Conservation (phyloP, 2,888 invertebrate species). For the Drosophila hawaiiensis region DNA sequence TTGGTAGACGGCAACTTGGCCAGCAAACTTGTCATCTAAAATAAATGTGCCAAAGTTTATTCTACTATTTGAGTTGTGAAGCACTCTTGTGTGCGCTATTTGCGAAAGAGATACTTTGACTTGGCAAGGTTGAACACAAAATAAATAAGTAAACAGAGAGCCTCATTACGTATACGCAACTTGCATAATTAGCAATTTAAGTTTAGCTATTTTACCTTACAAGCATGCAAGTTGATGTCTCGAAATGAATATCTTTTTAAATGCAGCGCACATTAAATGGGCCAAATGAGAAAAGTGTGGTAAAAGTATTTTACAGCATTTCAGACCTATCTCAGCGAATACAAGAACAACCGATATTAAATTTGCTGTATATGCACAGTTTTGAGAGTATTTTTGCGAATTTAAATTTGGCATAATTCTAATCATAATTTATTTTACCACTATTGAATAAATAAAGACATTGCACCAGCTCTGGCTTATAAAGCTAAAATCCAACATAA, state of each 20-base stretch:
- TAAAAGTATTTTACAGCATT: background rate
- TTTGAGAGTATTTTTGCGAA: background rate
- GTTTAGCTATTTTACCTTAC: slow-evolving; percentile 1
- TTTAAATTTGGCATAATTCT: background rate
- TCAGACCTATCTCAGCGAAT: no score
- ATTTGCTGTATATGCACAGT: background rate
- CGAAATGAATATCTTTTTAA: background rate
- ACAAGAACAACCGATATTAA: background rate
- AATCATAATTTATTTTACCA: background rate
- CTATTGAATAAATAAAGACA: background rate
- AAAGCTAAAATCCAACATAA: background rate
- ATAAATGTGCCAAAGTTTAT: slow-evolving; percentile 44
- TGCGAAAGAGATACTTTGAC: slow-evolving; percentile 18
- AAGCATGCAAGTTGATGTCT: slow-evolving; percentile 1
- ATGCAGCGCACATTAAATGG: background rate
- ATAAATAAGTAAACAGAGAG: slow-evolving; percentile 2
- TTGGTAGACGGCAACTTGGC: slow-evolving; percentile 20
- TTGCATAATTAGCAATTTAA: slow-evolving; percentile 23
- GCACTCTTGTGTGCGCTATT: slow-evolving; percentile 22
- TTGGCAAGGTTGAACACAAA: slow-evolving; percentile 7
- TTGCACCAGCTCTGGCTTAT: background rate
- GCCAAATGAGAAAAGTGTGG: background rate
- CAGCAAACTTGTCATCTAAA: slow-evolving; percentile 27
- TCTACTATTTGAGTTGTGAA: slow-evolving; percentile 48
- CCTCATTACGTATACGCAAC: slow-evolving; percentile 12